Percentiles rank a stretch among this genome's conserved stretches.
Evolutionary conservation across 2,888 invertebrate genomes (phyloP).

Genomic region (Aplocera efformata): DNA sequence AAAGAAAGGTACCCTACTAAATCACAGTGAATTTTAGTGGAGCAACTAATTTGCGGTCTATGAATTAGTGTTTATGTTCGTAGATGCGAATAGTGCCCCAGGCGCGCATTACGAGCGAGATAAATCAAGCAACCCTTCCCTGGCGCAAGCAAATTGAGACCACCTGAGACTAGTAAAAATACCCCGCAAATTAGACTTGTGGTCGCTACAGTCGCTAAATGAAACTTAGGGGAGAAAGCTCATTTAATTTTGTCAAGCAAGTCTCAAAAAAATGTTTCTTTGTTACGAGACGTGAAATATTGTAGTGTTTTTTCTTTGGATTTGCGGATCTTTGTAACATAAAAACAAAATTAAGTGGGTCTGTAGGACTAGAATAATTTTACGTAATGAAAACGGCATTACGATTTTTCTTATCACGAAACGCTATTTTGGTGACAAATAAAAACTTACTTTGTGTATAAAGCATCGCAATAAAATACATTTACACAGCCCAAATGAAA

Average conservation of each 20-base stretch:
- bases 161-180: constrained; percentile 79
- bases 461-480: constrained; percentile 8
- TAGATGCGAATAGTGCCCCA: constrained; percentile 57
- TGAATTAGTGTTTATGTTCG: constrained; percentile 61
- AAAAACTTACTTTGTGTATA: background rate
- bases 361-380: no score
- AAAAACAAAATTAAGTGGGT: no score
- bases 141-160: constrained; percentile 68
- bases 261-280: background rate
- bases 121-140: constrained; percentile 77
- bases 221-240: constrained; percentile 32
- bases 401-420: no score
- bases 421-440: no score
- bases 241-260: constrained; percentile 11
- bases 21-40: constrained; percentile 34
- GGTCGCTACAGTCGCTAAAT: constrained; percentile 24
- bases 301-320: no score
- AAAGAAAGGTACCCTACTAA: constrained; percentile 20
- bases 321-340: no score
- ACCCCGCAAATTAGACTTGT: constrained; percentile 51
- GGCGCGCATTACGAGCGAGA: constrained; percentile 60
- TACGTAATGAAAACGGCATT: no score
- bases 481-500: constrained; percentile 27
- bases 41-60: constrained; percentile 46
- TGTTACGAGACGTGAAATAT: background rate